A percentile compares a stretch with the other conserved stretches of the same genome.
Conservation (phyloP, 2,113 vertebrate species). For the Alethe diademata region DNA sequence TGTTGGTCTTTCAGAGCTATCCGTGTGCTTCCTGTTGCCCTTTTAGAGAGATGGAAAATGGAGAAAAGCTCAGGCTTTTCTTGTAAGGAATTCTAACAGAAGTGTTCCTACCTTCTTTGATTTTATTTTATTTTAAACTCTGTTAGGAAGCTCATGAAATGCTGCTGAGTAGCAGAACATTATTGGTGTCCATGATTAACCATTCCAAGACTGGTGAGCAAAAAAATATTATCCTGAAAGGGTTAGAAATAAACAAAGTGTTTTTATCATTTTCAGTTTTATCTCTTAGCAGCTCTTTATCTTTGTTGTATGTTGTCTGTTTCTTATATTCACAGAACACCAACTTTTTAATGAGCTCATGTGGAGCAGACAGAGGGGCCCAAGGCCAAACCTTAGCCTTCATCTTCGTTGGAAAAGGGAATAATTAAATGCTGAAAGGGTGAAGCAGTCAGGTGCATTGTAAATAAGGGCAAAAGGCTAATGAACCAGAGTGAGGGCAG, state of each 20-base stretch:
- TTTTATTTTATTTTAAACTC: not conserved
- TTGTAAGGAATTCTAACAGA: not conserved
- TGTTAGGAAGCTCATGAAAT: not conserved
- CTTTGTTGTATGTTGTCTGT: not conserved
- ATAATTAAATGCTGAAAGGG: conserved; percentile 32
- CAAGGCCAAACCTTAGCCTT: conserved; percentile 15
- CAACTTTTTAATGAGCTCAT: conserved; percentile 8
- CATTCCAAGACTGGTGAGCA: not conserved
- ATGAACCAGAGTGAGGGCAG: not conserved
- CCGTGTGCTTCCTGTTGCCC: not conserved
- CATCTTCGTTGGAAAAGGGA: not conserved
- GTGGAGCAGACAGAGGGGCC: not conserved
- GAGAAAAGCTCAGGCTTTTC: not conserved
- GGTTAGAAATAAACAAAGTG: not conserved
- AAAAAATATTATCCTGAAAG: not conserved
- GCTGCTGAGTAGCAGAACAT: not conserved
- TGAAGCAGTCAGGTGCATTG: not conserved
- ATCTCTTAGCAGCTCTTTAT: not conserved
- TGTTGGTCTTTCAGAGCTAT: not conserved
- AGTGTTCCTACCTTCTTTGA: not conserved
- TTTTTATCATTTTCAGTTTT: not conserved
- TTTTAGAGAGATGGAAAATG: not conserved
- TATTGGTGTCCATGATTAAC: not conserved
- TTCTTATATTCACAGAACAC: not conserved
- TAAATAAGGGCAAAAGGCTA: not conserved